These are phyloP conservation scores for Listrodromus nycthemerus DNA, from an alignment of 2,888 invertebrate genomes.

Conservation along the genomic window DNA sequence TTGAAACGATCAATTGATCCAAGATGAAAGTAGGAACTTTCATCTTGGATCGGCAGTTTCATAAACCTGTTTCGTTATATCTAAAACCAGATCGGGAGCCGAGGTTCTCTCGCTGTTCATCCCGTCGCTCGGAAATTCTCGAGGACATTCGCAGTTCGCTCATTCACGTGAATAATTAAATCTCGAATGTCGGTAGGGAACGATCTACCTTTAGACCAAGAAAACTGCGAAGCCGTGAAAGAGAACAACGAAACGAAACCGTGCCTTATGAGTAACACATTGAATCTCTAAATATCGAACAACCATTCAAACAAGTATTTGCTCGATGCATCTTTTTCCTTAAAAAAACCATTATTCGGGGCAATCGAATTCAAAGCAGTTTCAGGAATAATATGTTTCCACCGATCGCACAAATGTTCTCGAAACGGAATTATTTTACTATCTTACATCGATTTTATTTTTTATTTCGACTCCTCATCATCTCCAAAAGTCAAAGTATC, in stretches of 20 bases:
- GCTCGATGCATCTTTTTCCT: no score
- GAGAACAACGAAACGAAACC: no score
- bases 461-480: constrained; percentile 19
- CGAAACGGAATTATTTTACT: background rate
- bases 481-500: background rate
- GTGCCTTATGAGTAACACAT: background rate
- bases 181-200: background rate
- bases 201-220: background rate
- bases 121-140: constrained; percentile 2
- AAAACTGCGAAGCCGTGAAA: background rate
- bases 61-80: background rate
- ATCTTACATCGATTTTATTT: background rate
- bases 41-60: background rate
- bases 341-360: background rate
- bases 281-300: background rate
- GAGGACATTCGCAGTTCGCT: background rate
- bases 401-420: background rate
- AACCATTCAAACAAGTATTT: no score
- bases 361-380: background rate
- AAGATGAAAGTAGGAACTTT: background rate
- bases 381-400: background rate
- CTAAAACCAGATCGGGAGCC: background rate
- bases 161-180: constrained; percentile 9
- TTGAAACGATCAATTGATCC: background rate
- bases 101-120: background rate